Base-by-base conservation (phyloP, 2,797 vertebrate genomes). In the Limnodromus scolopaceus region DNA sequence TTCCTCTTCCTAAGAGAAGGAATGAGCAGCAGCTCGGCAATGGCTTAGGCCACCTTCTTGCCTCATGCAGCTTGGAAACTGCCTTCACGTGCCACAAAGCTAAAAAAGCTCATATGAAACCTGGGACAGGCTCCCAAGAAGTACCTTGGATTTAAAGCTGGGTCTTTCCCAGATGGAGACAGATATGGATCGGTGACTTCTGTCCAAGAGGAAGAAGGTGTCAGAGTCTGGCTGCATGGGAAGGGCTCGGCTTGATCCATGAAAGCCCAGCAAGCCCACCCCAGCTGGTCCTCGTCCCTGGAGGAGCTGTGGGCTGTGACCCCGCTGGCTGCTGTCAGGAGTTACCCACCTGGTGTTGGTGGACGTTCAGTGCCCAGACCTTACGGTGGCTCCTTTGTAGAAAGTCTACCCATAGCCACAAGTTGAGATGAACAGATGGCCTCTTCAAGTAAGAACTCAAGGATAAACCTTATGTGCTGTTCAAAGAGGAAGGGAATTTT, bases 241-340 rank as follows among this genome's bases (percentile, higher is more conserved):
- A 39, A 16, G 15, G 36, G 23, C 48, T 70, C 1, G 0, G 30
- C 16, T 10, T 20, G 11, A 24, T 34, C 5, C 1, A 4, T 23
- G 30, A 48, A 51, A 80, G 36, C 11, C 13, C 54, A 48, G 43
- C 30, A 68, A 81, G 38, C 7, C 7, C 41, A 3, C 9, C 11
- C 13, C 48, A 46, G 53, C 61, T 70, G 25, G 74, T 16, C 51
- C 15, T 16, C 5, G 0, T 71, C 53, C 68, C 61, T 45, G 12
- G 43, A 54, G 78, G 38, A 61, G 41, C 32, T 30, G 24, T 53
- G 79, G 45, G 25, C 53, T 68, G 20, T 38, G 48, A 61, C 38
- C 10, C 22, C 3, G 3, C 27, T 5, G 2, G 2, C 34, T 86
- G 41, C 51, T 51, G 48, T 27, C 48, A 53, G 45, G 36, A 51